Evolutionary conservation across 2,797 vertebrate species (phyloP).

Genomic region (Oophaga sylvatica): DNA sequence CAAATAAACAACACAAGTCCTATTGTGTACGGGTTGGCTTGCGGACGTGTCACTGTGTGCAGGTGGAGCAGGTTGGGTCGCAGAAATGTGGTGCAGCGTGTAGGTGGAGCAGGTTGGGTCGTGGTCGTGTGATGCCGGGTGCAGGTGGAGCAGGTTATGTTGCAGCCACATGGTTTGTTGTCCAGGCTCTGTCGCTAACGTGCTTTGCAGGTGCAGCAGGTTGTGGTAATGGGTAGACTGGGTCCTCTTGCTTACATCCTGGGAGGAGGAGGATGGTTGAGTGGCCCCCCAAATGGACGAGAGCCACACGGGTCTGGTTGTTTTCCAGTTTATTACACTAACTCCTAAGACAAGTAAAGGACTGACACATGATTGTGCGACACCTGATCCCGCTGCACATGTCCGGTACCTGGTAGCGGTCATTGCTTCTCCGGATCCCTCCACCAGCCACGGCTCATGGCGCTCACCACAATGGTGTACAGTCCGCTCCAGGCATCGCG

Average conservation of each 20-base stretch:
- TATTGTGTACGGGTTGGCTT: not conserved
- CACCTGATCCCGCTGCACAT: not conserved
- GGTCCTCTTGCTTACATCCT: too few species aligned
- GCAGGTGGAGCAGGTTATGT: not conserved
- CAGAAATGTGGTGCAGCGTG: too few species aligned
- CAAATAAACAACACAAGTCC: slow-evolving; percentile 34
- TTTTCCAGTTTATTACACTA: slow-evolving; percentile 38
- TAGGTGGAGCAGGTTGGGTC: not conserved
- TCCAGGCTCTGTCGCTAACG: not conserved
- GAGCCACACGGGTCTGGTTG: not conserved
- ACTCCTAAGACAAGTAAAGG: not conserved
- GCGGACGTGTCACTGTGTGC: too few species aligned
- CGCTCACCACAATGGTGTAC: slow-evolving; percentile 84
- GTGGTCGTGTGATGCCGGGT: not conserved
- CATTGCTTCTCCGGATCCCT: slow-evolving; percentile 62
- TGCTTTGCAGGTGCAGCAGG: not conserved
- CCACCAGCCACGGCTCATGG: slow-evolving; percentile 87
- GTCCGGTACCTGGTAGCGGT: too few species aligned
- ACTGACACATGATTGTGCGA: not conserved
- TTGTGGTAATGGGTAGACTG: not conserved
- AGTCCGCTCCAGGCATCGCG: slow-evolving; percentile 90
- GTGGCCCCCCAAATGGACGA: not conserved
- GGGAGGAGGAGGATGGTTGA: too few species aligned
- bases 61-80: not conserved
- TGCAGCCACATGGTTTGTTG: accelerated